Base-by-base conservation (phyloP, 2,113 vertebrate species). In the Pangasianodon gigas region DNA sequence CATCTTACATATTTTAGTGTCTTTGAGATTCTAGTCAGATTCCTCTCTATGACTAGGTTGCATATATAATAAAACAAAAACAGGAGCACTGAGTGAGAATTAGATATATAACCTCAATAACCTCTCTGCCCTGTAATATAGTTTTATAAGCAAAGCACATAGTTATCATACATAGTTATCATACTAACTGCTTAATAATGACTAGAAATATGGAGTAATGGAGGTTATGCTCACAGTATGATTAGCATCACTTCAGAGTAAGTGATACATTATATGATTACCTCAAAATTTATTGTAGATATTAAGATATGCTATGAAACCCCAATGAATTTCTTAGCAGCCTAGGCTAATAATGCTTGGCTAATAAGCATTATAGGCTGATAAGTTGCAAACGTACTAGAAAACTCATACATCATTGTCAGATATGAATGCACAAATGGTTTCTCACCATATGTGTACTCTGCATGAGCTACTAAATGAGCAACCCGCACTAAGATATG, bases 281-380 rank as follows among this genome's bases (percentile, higher is more conserved):
- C n/a, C 74, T 26, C 48, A 51, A 69, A 69, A 86, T 86, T 2
- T 16, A 65, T 67, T 48, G 60, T 48, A n/a, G 10, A 69, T 85
- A 65, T 67, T 69, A 86, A n/a, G 62, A 56, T 16, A 52, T 5
- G 44, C 37, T 86, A 67, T 11, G n/a, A 65, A 67, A 52, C 46
- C 62, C 44, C 5, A 4, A 69, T 51, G 44, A n/a, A 69, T 69
- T 69, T 29, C 44, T 80, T 80, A 3, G 21, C 41, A 44, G 44
- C 60, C 14, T 85, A 86, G 84, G 10, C 29, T n/a, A 65, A 32
- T 86, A 69, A 48, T 52, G 29, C 62, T 16, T 29, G 29, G 62
- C 24, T 48, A 69, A 85, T 48, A 85, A 69, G 81, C 29, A 52
- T 46, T n/a, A 86, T 10, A 26, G n/a, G 16, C 62, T 86, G 84